These are phyloP conservation scores for Carassius carassius DNA, from an alignment of 2,113 vertebrate genomes.

Conservation along the genomic window DNA sequence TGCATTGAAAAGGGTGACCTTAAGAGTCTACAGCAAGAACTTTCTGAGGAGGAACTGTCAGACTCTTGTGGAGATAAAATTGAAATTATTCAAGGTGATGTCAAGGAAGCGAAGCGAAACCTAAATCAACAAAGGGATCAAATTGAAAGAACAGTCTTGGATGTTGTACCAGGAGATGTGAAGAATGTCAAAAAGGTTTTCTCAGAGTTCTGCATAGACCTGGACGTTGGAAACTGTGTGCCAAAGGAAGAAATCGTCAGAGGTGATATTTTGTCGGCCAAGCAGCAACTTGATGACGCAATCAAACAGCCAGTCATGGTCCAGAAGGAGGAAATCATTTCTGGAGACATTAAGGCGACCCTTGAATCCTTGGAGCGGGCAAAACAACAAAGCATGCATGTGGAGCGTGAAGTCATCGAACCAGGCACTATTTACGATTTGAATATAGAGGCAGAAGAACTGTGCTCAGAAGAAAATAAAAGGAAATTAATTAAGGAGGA, in stretches of 20 bases:
- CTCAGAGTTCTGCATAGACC: constrained; percentile 63
- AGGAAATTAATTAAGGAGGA: constrained; percentile 79
- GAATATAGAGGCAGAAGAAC: constrained; percentile 73
- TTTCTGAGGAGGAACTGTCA: constrained; percentile 68
- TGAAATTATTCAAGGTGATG: constrained; percentile 71
- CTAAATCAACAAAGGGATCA: constrained; percentile 73
- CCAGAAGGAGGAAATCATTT: constrained; percentile 76
- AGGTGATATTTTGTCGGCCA: constrained; percentile 68
- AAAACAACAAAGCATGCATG: constrained; percentile 72
- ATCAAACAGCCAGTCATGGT: constrained; percentile 62
- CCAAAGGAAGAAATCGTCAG: constrained; percentile 71
- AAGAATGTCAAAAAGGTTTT: constrained; percentile 76
- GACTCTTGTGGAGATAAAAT: constrained; percentile 51
- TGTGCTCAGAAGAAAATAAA: constrained; percentile 65
- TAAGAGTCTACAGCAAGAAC: constrained; percentile 81
- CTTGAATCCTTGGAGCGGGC: constrained; percentile 77
- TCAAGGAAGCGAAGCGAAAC: constrained; percentile 60
- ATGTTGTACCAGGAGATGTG: constrained; percentile 76
- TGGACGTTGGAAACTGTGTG: constrained; percentile 59
- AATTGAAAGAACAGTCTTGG: constrained; percentile 69
- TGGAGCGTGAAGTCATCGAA: constrained; percentile 69
- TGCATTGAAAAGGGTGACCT: constrained; percentile 93
- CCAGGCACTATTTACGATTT: constrained; percentile 73
- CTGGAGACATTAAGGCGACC: constrained; percentile 75
- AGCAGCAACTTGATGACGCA: constrained; percentile 68